These are phyloP conservation scores for Etheostoma spectabile DNA, from an alignment of 2,113 vertebrate genomes.

Conservation along the genomic window DNA sequence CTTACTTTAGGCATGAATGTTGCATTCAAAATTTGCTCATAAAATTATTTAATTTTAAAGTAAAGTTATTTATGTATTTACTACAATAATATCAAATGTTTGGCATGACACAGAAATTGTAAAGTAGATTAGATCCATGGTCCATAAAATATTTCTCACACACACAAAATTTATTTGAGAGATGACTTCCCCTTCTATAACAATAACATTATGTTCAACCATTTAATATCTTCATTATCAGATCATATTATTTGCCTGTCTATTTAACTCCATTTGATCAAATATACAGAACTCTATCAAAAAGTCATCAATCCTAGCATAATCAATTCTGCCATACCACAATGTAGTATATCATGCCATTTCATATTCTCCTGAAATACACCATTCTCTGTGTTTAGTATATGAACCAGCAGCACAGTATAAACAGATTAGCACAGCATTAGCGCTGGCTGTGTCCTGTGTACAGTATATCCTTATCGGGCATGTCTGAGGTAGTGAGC, in stretches of 20 bases:
- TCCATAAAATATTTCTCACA: too few species aligned
- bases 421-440: constrained; percentile 72
- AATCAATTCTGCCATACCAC: constrained; percentile 9
- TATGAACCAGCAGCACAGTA: constrained; percentile 44
- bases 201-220: neutral
- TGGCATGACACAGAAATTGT: neutral
- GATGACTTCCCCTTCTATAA: neutral
- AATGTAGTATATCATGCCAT: neutral
- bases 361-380: constrained; percentile 14
- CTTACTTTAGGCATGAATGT: neutral
- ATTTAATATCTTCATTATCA: neutral
- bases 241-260: neutral
- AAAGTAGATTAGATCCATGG: too few species aligned
- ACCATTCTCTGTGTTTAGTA: constrained; percentile 27
- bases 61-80: neutral
- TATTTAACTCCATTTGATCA: neutral
- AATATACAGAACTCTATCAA: neutral
- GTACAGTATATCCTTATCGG: constrained; percentile 66
- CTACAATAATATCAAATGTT: neutral
- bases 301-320: neutral
- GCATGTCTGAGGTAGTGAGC: constrained; percentile 52
- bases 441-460: constrained; percentile 52
- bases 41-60: neutral
- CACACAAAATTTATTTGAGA: too few species aligned
- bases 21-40: neutral